Evolutionary conservation across 92 coral and sea anemone genomes (phyloP), one percentile per base, ranked within the genome.

Genomic region (Epizoanthus ramosus): DNA sequence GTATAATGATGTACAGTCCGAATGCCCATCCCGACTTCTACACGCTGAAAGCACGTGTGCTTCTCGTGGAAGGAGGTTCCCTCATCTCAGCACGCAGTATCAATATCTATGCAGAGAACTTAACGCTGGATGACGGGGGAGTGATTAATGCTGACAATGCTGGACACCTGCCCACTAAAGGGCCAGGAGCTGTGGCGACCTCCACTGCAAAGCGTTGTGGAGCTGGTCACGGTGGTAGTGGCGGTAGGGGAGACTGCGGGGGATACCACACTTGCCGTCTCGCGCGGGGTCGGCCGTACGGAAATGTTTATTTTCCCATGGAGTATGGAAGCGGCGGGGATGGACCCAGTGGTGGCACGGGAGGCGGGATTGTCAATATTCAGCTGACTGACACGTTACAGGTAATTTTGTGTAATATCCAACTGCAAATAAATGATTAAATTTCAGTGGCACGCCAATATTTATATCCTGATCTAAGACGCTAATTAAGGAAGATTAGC

Each of bases 181-280:
- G 94, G 0, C 91, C 87, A 41, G 94, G 94, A 53, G 57, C 87
- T 63, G 89, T 91, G 13, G 58, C 82, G 3, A 87, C 87, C 52
- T 86, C 80, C 18, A 79, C 87, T 9, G 83, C 91, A 84, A 86
- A 86, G 64, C 84, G 87, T 67, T 87, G 94, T 58, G 94, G 94
- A 54, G 94, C 94, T 13, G 94, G 94, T 14, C 94, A 91, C 72
- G 94, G 94, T 80, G 94, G 94, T 17, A 76, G 60, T 2, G 94
- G 94, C 21, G 94, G 94, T 13, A 79, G 91, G 58, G 85, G 91
- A 23, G 74, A 83, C 19, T 91, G 94, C 81, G 88, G 87, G 63
- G 79, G 83, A 18, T 87, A 79, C 77, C 83, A 80, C 61, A 88
- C 91, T 5, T 91, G 94, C 47, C 91, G 89, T 24, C 74, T 91